Base-by-base conservation (phyloP, 2,888 invertebrate genomes). In the Drosophila flavopinicola region DNA sequence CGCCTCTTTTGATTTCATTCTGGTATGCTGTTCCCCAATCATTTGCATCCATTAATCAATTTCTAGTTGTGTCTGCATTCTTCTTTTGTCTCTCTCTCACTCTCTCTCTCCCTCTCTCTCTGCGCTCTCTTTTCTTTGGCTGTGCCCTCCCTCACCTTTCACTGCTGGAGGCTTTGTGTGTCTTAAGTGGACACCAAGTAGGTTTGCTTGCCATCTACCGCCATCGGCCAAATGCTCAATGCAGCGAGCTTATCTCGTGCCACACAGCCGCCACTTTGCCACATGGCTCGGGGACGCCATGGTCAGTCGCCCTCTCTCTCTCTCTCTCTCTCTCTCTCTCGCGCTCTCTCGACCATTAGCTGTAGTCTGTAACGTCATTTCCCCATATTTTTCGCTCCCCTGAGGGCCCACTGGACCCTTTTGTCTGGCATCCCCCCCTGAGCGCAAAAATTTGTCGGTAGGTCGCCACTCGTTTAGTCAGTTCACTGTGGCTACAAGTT, bases 11-110 rank as follows among this genome's bases (percentile, higher is more conserved):
- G 59, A 60, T 66, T 73, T 58, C 65, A 30, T 68, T 76, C 63
- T 66, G 60, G 9, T 59, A 73, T 75, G 79, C 70, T 74, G 74
- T 83, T 85, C 78, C 79, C 88, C 88, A 90, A 89, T 90, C 88
- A 90, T 87, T 89, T 86, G 85, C 88, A 89, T 90, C 87, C 90
- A 91, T 91, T 90, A 90, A 91, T 90, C 90, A 90, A 89, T 89
- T 89, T 87, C 82, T 75, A 79, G 80, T 78, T 53, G 41, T 32
- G n/a, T 49, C 49, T 65, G 56, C 51, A 65, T 54, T 53, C 44
- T 59, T 66, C n/a, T 39, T n/a, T 13, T 15, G 7, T n/a, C 10
- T 15, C n/a, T 32, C 13, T 37, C 37, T 30, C 24, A 24, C 44
- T 37, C 10, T 25, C 27, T 17, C 30, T 38, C 10, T 39, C 17